These are phyloP conservation scores for Apotomis capreana DNA, from an alignment of 2,888 invertebrate genomes.

Conservation along the genomic window DNA sequence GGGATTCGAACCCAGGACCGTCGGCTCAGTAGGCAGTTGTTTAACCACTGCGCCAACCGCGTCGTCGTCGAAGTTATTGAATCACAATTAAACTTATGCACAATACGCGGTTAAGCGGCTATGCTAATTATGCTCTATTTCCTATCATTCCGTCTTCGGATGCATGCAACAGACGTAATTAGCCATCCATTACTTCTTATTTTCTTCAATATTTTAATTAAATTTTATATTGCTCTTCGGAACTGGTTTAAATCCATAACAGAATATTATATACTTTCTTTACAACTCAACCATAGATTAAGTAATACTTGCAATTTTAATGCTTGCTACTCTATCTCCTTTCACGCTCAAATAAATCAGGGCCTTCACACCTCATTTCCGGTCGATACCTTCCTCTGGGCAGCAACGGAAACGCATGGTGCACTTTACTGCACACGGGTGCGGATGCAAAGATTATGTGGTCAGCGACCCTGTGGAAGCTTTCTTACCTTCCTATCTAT, in stretches of 20 bases:
- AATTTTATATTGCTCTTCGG: background rate
- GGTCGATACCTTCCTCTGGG: slow-evolving; percentile 6
- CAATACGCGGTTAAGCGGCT: too few species aligned
- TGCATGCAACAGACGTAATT: too few species aligned
- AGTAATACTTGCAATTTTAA: slow-evolving; percentile 2
- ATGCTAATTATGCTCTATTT: too few species aligned
- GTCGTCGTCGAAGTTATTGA: too few species aligned
- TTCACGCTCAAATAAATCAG: slow-evolving; percentile 20
- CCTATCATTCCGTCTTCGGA: too few species aligned
- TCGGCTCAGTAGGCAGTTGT: too few species aligned
- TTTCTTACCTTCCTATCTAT: slow-evolving; percentile 25
- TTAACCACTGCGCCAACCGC: too few species aligned
- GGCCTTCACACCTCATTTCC: slow-evolving; percentile 18
- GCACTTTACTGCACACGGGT: slow-evolving; percentile 27
- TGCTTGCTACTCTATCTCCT: slow-evolving; percentile 3
- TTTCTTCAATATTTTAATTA: too few species aligned
- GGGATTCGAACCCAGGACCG: too few species aligned
- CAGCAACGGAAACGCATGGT: slow-evolving; percentile 23
- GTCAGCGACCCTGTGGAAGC: slow-evolving; percentile 22
- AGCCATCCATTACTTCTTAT: too few species aligned
- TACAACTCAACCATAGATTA: background rate
- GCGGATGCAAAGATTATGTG: slow-evolving; percentile 15
- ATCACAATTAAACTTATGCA: too few species aligned
- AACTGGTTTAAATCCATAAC: background rate
- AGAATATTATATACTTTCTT: slow-evolving; percentile 12